These are phyloP conservation scores for Drosophila nebulosa DNA, from an alignment of 1,140 invertebrate genomes.

Conservation along the genomic window DNA sequence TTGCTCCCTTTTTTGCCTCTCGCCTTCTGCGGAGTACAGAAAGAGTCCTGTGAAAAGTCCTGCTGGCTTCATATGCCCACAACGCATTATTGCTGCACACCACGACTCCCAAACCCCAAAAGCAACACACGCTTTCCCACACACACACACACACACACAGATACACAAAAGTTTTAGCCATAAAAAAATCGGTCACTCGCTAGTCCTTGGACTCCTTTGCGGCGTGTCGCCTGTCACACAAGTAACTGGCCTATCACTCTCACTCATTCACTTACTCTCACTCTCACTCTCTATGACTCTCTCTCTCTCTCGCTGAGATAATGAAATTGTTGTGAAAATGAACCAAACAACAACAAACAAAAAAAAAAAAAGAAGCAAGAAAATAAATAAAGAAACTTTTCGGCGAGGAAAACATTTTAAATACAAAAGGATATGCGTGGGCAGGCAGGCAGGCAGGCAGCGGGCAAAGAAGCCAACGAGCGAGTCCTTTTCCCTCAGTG, in stretches of 20 bases:
- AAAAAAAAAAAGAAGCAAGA: not conserved
- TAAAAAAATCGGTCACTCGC: constrained; percentile 62
- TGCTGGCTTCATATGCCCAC: constrained; percentile 24
- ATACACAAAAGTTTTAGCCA: constrained; percentile 51
- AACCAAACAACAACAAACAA: constrained; percentile 17
- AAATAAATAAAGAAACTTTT: constrained; percentile 50
- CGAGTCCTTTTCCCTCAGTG: constrained; percentile 52
- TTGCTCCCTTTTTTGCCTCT: constrained; percentile 11
- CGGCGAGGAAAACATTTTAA: constrained; percentile 72
- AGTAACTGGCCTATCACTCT: constrained; percentile 61
- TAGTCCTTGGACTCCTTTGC: constrained; percentile 19
- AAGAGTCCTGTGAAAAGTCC: constrained; percentile 10
- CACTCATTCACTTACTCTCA: constrained; percentile 17
- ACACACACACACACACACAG: constrained; percentile 2
- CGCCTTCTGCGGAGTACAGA: constrained; percentile 15
- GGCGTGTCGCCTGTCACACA: constrained; percentile 56
- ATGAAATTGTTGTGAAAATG: constrained; percentile 67
- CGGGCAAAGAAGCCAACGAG: not conserved
- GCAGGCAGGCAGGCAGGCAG: constrained; percentile 62
- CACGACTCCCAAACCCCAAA: constrained; percentile 4
- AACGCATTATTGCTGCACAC: constrained; percentile 50
- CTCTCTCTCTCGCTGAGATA: constrained; percentile 45
- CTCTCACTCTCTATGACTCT: not conserved
- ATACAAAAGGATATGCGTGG: constrained; percentile 78
- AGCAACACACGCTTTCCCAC: not conserved